Evolutionary conservation across 2,888 invertebrate species (phyloP).

Genomic region (Drosophila buzzatii): DNA sequence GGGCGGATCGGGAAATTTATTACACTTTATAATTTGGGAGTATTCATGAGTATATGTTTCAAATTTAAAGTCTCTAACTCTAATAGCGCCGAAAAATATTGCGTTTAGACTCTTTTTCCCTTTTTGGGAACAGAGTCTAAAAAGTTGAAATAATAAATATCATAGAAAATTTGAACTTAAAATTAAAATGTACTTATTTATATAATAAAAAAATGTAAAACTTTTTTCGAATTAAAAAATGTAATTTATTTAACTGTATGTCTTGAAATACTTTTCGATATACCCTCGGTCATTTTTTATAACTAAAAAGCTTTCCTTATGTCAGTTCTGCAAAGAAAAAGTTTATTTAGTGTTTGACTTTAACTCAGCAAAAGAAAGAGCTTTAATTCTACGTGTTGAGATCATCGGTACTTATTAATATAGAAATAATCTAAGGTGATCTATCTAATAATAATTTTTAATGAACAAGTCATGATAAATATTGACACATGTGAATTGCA

Average conservation of each 20-base stretch:
- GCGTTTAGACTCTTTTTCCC: no score
- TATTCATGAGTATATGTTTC: no score
- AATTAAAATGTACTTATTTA: no score
- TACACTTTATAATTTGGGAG: no score
- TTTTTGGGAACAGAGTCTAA: no score
- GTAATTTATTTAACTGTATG: neutral
- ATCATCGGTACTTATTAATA: conserved; percentile 53
- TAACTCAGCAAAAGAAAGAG: conserved; percentile 64
- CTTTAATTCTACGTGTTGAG: conserved; percentile 62
- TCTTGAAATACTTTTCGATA: conserved; percentile 35
- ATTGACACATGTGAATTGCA: neutral
- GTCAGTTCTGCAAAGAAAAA: conserved; percentile 52
- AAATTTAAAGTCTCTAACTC: no score
- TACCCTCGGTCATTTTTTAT: conserved; percentile 46
- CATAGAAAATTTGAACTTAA: no score
- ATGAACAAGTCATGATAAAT: neutral
- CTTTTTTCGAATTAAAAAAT: no score
- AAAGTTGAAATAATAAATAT: no score
- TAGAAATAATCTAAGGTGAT: conserved; percentile 29
- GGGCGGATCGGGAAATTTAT: no score
- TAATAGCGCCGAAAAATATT: no score
- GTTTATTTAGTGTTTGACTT: conserved; percentile 68
- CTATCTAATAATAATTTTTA: conserved; percentile 25
- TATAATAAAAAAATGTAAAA: no score
- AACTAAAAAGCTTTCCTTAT: conserved; percentile 46